Evolutionary conservation across 2,797 vertebrate species (phyloP).

Genomic region (Hoplostethus atlanticus): DNA sequence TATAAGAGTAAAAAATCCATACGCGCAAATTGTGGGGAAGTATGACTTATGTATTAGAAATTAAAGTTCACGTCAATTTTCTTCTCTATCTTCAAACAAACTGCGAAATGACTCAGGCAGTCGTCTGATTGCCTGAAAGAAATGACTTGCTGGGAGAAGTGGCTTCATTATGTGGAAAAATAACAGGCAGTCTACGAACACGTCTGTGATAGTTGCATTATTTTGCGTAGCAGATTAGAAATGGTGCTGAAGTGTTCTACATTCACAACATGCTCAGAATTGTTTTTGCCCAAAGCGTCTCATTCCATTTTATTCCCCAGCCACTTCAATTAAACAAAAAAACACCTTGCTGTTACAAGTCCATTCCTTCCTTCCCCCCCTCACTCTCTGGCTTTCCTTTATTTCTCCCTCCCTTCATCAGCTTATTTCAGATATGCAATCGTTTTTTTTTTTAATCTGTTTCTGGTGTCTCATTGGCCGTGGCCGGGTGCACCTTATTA

Average conservation of each 20-base stretch:
- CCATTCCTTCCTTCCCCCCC: conserved; percentile 28
- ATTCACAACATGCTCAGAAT: conserved; percentile 71
- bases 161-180: conserved; percentile 64
- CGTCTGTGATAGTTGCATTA: conserved; percentile 66
- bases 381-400: conserved; percentile 50
- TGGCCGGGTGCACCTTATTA: conserved; percentile 75
- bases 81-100: conserved; percentile 58
- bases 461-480: conserved; percentile 58
- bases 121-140: conserved; percentile 61
- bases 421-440: conserved; percentile 76
- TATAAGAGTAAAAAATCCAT: not conserved
- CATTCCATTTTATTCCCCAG: conserved; percentile 70
- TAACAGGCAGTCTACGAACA: conserved; percentile 42
- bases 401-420: conserved; percentile 53
- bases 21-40: not conserved
- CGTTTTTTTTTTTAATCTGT: conserved; percentile 73
- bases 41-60: conserved; percentile 42
- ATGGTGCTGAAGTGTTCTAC: conserved; percentile 53
- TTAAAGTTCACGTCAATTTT: conserved; percentile 56
- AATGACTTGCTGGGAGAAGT: conserved; percentile 54
- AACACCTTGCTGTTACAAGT: conserved; percentile 72
- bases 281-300: conserved; percentile 71
- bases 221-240: conserved; percentile 70
- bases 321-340: conserved; percentile 78
- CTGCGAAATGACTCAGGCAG: conserved; percentile 57